A percentile compares a stretch with the other conserved stretches of the same genome.
Evolutionary conservation across 2,113 vertebrate genomes (phyloP).

Genomic region (Heterocephalus glaber): DNA sequence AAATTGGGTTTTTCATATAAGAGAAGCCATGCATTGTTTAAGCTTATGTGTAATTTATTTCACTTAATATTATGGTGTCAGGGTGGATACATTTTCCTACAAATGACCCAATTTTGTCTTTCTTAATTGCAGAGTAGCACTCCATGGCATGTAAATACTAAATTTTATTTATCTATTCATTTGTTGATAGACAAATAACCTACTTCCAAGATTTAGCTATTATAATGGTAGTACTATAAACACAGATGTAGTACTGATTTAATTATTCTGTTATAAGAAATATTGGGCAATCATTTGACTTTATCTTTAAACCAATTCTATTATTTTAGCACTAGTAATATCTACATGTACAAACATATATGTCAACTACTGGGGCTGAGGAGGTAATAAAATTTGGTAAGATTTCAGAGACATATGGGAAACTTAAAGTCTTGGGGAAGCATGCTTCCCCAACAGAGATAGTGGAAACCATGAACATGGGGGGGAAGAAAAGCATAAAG

Average conservation of each 20-base stretch:
- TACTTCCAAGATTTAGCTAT: neutral
- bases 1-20: neutral
- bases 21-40: neutral
- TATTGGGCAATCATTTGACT: neutral
- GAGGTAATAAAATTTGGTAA: slow-evolving; percentile 29
- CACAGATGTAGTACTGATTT: neutral
- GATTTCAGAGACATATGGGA: slow-evolving; percentile 6
- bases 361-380: neutral
- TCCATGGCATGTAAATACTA: neutral
- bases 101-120: neutral
- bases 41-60: neutral
- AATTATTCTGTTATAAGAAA: neutral
- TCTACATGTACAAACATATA: neutral
- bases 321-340: neutral
- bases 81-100: neutral
- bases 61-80: neutral
- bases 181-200: neutral
- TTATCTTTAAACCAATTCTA: slow-evolving; percentile 6
- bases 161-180: neutral
- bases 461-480: neutral
- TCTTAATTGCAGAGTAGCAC: neutral
- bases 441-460: neutral
- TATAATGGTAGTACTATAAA: neutral
- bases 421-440: neutral
- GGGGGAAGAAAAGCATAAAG: neutral